A percentile compares a stretch with the other conserved stretches of the same genome.
phyloP scores from a whole-genome alignment of 2,797 vertebrate species.

The Nannoperca australis region DNA sequence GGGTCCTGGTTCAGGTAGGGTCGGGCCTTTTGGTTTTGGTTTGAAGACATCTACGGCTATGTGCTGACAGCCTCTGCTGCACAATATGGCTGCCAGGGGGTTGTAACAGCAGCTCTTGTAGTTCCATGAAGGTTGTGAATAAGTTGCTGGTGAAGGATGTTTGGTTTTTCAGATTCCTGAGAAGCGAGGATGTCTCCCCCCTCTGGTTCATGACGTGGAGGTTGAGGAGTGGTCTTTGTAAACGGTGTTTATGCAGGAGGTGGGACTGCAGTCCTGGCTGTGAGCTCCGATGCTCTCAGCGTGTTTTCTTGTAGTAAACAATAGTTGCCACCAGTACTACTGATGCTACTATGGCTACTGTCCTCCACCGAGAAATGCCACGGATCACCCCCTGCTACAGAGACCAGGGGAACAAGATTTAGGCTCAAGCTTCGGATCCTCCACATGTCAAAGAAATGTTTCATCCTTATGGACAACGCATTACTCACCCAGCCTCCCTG shows the following conservation, averaged over 20 bases:
- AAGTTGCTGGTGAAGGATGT: slow-evolving; percentile 4
- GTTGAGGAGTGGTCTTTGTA: slow-evolving; percentile 33
- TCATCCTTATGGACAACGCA: not conserved
- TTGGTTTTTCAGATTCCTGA: slow-evolving; percentile 43
- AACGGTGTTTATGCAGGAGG: slow-evolving; percentile 1
- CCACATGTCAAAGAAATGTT: not conserved
- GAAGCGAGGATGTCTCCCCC: slow-evolving; percentile 4
- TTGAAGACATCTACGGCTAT: not conserved
- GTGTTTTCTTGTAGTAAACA: slow-evolving; percentile 81
- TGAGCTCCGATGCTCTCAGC: slow-evolving; percentile 55
- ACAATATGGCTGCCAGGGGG: not conserved
- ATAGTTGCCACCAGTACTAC: slow-evolving; percentile 71
- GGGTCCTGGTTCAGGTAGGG: not conserved
- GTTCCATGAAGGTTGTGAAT: not conserved
- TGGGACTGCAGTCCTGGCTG: not conserved
- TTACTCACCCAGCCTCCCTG: slow-evolving; percentile 88
- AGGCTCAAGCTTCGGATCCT: not conserved
- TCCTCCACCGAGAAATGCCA: slow-evolving; percentile 78
- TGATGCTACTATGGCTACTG: slow-evolving; percentile 73
- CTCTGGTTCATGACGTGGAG: not conserved
- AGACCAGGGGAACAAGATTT: slow-evolving; percentile 12
- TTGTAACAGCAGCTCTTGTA: not conserved
- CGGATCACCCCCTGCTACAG: slow-evolving; percentile 77
- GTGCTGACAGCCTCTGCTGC: not conserved
- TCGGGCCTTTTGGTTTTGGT: not conserved